phyloP scores from a whole-genome alignment of 2,113 vertebrate species.

The Ibidorhyncha struthersii region DNA sequence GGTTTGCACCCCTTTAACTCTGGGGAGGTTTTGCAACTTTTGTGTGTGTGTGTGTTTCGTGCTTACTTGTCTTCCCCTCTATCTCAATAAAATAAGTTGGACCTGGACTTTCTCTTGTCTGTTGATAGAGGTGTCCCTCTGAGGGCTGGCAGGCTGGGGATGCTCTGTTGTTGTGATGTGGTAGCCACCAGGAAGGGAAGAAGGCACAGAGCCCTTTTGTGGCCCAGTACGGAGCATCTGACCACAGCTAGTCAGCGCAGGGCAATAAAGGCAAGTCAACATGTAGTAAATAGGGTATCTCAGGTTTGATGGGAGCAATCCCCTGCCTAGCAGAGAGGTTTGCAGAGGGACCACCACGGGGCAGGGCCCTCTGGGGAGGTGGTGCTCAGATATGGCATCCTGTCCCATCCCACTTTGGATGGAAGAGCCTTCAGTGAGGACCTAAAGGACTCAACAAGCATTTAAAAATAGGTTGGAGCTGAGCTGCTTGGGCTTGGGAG shows the following conservation, averaged over 20 bases:
- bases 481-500: not conserved
- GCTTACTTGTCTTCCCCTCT: not conserved
- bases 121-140: not conserved
- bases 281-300: accelerated
- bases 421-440: not conserved
- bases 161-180: not conserved
- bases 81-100: not conserved
- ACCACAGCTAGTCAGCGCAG: accelerated
- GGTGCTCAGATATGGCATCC: not conserved
- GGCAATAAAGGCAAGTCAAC: not conserved
- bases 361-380: not conserved
- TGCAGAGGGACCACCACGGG: not conserved
- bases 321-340: not conserved
- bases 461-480: not conserved
- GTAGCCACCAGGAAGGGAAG: not conserved
- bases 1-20: not conserved
- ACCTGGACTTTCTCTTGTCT: not conserved
- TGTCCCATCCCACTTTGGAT: not conserved
- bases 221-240: not conserved
- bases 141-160: not conserved
- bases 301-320: not conserved
- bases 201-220: not conserved
- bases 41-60: not conserved
- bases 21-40: not conserved
- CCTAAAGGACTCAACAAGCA: not conserved